Evolutionary conservation across 1,140 invertebrate species (phyloP).

Genomic region (Oppia nitens): DNA sequence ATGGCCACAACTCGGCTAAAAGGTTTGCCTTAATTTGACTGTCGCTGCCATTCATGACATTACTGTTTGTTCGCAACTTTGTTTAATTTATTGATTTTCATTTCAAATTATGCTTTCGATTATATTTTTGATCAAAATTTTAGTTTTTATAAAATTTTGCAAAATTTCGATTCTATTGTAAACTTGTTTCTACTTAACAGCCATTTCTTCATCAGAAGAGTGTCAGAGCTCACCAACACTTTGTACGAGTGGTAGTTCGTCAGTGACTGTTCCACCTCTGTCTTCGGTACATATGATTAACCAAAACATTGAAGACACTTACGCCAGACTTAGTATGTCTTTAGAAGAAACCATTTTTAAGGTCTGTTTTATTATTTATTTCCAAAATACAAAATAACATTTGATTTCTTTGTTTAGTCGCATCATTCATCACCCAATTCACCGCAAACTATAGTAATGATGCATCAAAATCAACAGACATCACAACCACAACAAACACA

Average conservation of each 20-base stretch:
- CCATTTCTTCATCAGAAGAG: conserved; percentile 51
- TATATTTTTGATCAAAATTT: too few species aligned
- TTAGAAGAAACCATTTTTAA: conserved; percentile 69
- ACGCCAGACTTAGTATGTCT: conserved; percentile 62
- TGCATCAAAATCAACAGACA: conserved; percentile 1
- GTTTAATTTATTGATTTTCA: too few species aligned
- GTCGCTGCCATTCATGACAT: neutral
- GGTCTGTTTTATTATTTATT: conserved; percentile 39
- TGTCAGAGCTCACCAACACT: conserved; percentile 65
- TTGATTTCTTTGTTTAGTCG: neutral
- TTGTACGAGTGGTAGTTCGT: conserved; percentile 2
- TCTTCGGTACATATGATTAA: neutral
- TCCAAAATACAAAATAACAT: neutral
- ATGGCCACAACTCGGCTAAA: neutral
- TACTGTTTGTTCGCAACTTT: too few species aligned
- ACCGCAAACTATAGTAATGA: conserved; percentile 4
- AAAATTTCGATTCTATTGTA: too few species aligned
- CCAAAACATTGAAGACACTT: conserved; percentile 40
- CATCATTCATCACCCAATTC: conserved; percentile 7
- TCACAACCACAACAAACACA: neutral
- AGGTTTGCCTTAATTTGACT: neutral
- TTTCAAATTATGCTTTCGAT: too few species aligned
- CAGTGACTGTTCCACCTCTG: neutral
- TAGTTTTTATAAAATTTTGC: too few species aligned
- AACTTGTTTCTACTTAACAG: conserved; percentile 25